Percentiles rank a stretch among this genome's conserved stretches.
Conservation (phyloP, 2,113 vertebrate genomes). For the Dasyprocta punctata region DNA sequence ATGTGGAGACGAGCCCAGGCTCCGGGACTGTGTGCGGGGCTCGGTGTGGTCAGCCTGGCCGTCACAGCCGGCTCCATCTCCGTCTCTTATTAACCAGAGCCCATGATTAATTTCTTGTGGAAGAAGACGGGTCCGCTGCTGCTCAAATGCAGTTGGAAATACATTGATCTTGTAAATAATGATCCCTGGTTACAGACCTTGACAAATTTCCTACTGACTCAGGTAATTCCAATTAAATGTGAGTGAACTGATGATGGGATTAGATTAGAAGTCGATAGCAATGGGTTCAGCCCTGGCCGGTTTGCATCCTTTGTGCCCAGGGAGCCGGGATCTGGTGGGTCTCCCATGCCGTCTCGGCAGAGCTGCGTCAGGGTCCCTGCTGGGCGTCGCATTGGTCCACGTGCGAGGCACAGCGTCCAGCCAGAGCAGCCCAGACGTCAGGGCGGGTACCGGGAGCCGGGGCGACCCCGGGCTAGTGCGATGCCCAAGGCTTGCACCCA, state of each 20-base stretch:
- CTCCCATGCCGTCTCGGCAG: accelerated
- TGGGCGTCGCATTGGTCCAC: background rate
- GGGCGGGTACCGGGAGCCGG: background rate
- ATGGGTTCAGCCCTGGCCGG: accelerated
- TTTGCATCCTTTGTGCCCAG: background rate
- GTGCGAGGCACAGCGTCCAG: background rate
- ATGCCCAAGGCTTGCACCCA: background rate
- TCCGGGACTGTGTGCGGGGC: accelerated
- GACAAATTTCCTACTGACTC: background rate
- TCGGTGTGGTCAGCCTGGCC: accelerated
- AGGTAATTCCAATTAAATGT: accelerated
- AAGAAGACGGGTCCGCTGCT: background rate
- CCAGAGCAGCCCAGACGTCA: background rate
- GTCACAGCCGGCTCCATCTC: background rate
- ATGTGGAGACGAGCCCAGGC: accelerated
- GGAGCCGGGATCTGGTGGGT: accelerated
- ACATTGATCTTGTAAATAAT: accelerated
- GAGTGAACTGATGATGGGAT: accelerated
- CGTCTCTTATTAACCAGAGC: accelerated
- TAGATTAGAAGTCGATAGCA: accelerated
- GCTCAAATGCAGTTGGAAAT: too few species aligned
- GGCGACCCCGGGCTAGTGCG: background rate
- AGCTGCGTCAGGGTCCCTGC: background rate
- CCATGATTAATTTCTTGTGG: accelerated
- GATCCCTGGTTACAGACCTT: background rate